Evolutionary conservation across 2,113 vertebrate species (phyloP), one percentile per base, ranked within the genome.

Genomic region (Hippocampus zosterae): DNA sequence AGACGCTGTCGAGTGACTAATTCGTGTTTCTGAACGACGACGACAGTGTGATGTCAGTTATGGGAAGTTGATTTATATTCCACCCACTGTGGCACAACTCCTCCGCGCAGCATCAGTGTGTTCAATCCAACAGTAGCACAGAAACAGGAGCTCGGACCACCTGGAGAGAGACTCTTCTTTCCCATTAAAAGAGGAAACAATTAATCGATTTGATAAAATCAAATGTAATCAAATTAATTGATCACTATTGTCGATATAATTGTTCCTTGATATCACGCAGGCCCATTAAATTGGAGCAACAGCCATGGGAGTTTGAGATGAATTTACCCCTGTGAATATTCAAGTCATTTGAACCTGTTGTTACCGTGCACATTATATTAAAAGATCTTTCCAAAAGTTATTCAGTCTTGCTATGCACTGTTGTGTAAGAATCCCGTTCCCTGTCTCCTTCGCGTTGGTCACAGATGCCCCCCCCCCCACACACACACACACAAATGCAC

Each of bases 341-440:
- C 15, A 48, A 50, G 18, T 21, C 50, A 59, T 15, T 16, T 60
- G 15, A 29, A 37, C 29, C 29, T 33, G 59, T 37, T 59, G 13
- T 59, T 6, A 18, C 0, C 5, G 5, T 48, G 18, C 21, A 29
- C 15, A 29, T 59, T 60, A 37, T 29, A 60, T 37, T 33, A 33
- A 52, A 52, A 19, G 2, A 48, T 42, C 8, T 42, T 10, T 1
- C 41, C 29, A 42, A 11, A 42, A 42, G 41, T 42, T 48, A 48
- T 48, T 48, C 44, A 63, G 27, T 65, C 15, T 76, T 68, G 62
- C 78, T 71, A 71, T 70, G 59, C 44, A 40, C 21, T 21, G 68
- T 85, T 79, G 79, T 74, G 71, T 81, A 81, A 82, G 67, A 73
- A 56, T 21, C 25, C 56, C 71, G 75, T 76, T 62, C 73, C 65